Evolutionary conservation across 2,888 invertebrate species (phyloP).

Genomic region (Drosophila sordidapex): DNA sequence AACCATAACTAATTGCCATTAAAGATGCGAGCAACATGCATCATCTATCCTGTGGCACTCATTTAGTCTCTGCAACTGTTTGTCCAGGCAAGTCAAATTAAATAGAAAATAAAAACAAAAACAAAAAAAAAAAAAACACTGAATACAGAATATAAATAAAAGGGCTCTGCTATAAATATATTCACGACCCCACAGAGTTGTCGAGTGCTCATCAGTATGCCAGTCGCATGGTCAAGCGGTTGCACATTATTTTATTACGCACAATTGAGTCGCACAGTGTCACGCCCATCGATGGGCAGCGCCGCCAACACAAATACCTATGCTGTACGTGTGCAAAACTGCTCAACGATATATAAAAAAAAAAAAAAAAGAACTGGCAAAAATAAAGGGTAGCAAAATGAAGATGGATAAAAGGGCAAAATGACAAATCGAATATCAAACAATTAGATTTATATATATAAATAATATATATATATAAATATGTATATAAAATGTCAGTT

Average conservation of each 20-base stretch:
- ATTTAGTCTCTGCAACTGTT: conserved; percentile 18
- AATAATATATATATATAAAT: conserved; percentile 19
- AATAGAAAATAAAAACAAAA: conserved; percentile 1
- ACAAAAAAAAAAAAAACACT: neutral
- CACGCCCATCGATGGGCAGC: conserved; percentile 52
- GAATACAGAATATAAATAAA: conserved; percentile 13
- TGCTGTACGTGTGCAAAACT: conserved; percentile 36
- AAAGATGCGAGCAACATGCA: conserved; percentile 1
- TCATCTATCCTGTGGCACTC: conserved; percentile 25
- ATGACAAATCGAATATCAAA: conserved; percentile 49
- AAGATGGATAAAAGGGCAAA: conserved; percentile 13
- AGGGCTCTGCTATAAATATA: conserved; percentile 50
- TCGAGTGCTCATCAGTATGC: conserved; percentile 70
- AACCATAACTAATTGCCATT: neutral
- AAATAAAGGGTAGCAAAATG: conserved; percentile 3
- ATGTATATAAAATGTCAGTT: neutral
- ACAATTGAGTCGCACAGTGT: conserved; percentile 71
- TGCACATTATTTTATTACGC: conserved; percentile 79
- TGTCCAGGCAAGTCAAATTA: conserved; percentile 6
- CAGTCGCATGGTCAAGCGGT: conserved; percentile 67
- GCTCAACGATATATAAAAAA: conserved; percentile 13
- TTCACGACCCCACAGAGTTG: conserved; percentile 19
- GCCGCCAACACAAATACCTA: conserved; percentile 22
- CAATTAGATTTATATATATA: conserved; percentile 38
- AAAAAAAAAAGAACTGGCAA: conserved; percentile 8